A percentile compares a stretch with the other conserved stretches of the same genome.
Conservation (phyloP, 2,113 vertebrate genomes). For the Vimba vimba region DNA sequence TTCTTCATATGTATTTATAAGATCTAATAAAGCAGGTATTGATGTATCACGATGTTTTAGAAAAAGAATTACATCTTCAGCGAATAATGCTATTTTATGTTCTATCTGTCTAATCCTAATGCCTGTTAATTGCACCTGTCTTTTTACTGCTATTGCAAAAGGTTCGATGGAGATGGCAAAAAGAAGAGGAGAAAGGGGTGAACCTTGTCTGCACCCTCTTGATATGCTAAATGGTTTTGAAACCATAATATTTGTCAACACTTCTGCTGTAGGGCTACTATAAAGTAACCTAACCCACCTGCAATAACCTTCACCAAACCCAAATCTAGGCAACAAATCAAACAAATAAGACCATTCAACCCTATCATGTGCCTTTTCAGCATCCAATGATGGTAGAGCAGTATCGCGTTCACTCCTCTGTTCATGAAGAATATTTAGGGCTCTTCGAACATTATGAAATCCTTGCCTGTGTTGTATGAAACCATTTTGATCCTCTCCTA, state of each 20-base stretch:
- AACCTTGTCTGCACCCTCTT: neutral
- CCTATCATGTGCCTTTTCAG: neutral
- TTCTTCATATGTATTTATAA: neutral
- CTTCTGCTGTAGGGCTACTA: neutral
- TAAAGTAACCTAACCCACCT: constrained; percentile 10
- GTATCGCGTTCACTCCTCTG: neutral
- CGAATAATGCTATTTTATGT: neutral
- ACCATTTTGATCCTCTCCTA: neutral
- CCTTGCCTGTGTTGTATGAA: neutral
- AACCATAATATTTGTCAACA: neutral
- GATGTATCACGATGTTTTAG: neutral
- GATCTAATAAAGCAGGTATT: neutral
- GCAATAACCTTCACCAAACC: neutral
- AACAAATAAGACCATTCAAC: neutral
- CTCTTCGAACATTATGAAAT: neutral
- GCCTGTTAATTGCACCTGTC: neutral
- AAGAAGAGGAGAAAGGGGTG: neutral
- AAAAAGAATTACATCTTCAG: neutral
- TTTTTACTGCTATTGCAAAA: constrained; percentile 11
- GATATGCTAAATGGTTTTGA: constrained; percentile 5
- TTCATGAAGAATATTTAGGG: constrained; percentile 10
- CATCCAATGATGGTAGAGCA: neutral
- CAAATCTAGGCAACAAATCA: neutral
- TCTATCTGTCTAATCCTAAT: neutral
- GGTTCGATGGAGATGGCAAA: constrained; percentile 3